Percentiles rank a stretch among this genome's conserved stretches.
These are phyloP conservation scores for Macrophya alboannulata DNA, from an alignment of 2,888 invertebrate species.

Conservation along the genomic window DNA sequence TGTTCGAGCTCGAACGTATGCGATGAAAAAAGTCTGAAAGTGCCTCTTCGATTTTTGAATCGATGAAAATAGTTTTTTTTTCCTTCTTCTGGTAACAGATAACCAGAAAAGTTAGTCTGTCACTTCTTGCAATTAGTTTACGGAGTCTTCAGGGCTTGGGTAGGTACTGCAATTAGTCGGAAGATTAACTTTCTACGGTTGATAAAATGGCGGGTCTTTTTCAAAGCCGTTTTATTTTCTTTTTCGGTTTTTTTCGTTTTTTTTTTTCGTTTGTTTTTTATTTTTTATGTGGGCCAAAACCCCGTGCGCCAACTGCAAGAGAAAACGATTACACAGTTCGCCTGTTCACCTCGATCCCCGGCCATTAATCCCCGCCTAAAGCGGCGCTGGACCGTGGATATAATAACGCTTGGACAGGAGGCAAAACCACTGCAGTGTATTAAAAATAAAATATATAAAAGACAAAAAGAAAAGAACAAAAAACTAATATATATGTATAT, in stretches of 20 bases:
- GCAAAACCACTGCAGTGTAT: constrained; percentile 22
- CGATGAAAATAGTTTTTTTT: background rate
- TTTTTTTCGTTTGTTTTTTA: background rate
- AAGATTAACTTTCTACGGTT: constrained; percentile 20
- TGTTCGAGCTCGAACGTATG: no score
- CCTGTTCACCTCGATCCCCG: constrained; percentile 14
- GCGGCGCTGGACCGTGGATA: constrained; percentile 50
- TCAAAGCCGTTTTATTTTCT: background rate
- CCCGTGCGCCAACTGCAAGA: constrained; percentile 20
- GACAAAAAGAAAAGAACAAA: background rate
- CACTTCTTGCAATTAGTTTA: constrained; percentile 11
- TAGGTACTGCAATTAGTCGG: background rate
- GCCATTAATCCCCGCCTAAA: constrained; percentile 49
- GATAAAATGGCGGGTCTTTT: constrained; percentile 2
- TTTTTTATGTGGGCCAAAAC: background rate
- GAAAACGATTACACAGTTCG: constrained; percentile 41
- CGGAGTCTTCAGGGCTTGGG: background rate
- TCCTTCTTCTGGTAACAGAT: no score
- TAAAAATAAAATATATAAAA: background rate
- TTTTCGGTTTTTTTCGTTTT: background rate
- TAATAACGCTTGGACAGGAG: constrained; percentile 22
- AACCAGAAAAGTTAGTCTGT: background rate
- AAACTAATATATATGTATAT: background rate
- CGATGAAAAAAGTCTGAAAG: background rate
- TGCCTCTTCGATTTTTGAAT: background rate